Conservation (phyloP, 2,113 vertebrate genomes). For the Ceyx melanurus region DNA sequence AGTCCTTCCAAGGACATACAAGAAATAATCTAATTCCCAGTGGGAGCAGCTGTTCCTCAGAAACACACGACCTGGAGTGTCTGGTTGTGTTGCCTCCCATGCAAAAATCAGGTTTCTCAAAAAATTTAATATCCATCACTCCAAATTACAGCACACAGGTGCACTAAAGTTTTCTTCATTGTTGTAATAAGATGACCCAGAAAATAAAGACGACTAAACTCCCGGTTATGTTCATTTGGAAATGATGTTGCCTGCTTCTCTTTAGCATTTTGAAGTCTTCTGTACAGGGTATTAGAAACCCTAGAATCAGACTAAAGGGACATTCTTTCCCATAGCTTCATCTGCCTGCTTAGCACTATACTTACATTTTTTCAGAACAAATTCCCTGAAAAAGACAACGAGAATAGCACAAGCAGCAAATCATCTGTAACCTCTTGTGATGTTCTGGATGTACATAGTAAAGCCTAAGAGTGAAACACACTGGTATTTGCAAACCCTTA, state of each 20-base stretch:
- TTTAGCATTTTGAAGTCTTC: neutral
- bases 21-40: neutral
- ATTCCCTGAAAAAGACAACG: neutral
- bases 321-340: neutral
- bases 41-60: neutral
- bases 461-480: neutral
- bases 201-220: neutral
- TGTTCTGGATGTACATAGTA: neutral
- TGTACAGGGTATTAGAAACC: neutral
- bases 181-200: neutral
- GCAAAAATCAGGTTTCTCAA: neutral
- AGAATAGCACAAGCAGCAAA: neutral
- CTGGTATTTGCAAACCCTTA: neutral
- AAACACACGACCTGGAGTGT: neutral
- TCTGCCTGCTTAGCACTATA: neutral
- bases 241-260: neutral
- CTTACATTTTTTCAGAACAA: neutral
- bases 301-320: neutral
- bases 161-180: neutral
- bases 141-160: neutral
- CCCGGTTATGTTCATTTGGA: neutral
- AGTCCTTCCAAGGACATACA: neutral
- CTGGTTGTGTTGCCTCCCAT: neutral
- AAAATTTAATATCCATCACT: neutral
- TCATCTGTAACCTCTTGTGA: neutral